Base-by-base conservation (phyloP, 2,113 vertebrate genomes). In the Jacana jacana region DNA sequence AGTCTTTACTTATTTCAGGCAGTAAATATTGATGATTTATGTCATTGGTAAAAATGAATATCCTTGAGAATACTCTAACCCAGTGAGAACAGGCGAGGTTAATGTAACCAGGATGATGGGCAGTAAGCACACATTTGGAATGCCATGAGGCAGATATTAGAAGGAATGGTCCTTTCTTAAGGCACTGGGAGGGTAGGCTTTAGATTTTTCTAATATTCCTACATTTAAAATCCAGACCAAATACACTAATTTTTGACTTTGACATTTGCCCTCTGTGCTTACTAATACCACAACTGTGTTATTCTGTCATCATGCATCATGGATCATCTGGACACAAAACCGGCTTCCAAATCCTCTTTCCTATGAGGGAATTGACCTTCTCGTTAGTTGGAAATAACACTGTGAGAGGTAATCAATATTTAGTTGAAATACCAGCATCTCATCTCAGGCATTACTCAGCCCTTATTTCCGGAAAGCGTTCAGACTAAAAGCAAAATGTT, bases 381-480 rank as follows among this genome's bases (percentile, higher is more conserved):
- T 97, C 73, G 73, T 95, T 96, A 96, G 92, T 7, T 92, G 93
- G 73, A 95, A 96, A 89, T 92, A 96, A 94, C 95, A 92, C 83
- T 54, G 6, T 69, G 96, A 97, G 89, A 82, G 84, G 49, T 94
- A 93, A 92, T 96, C 96, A 91, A 96, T 97, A 84, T 77, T 79
- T 76, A n/a, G 58, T 72, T 81, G 86, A 94, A 96, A 95, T 96
- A 86, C 86, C 78, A 65, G 40, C 81, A 63, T 86, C 80, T 95
- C 70, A 35, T 91, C 65, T 44, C 23, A 19, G 51, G 13, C 83
- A 89, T 95, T 95, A 81, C 86, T 92, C 86, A 89, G 81, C 69
- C 69, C 83, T 65, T 39, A 44, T 42, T 89, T 81, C 83, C 96
- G 88, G 54, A 91, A 92, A 89, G 51, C 4, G 1, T 46, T 65